Evolutionary conservation across 2,888 invertebrate species (phyloP), one percentile per base, ranked within the genome.

Genomic region (Auanema freiburgensis): DNA sequence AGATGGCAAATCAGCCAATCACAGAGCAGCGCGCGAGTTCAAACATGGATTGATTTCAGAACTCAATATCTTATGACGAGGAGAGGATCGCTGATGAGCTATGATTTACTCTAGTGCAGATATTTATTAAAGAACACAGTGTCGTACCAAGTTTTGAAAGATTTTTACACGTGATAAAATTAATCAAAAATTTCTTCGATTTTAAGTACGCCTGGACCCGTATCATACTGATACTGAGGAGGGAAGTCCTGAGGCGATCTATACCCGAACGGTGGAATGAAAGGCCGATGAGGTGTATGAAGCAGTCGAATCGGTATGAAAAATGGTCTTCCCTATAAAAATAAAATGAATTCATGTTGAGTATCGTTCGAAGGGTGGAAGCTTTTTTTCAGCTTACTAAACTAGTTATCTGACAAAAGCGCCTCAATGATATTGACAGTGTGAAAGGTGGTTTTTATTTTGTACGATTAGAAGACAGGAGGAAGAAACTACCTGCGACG

Each of bases 261-360:
- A 6, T 42, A 16, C 58, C 60, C 61, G 41, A 46, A 63, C 40
- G 63, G 56, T 25, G 67, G 67, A n/a, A 64, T 66, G 14, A 68
- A 63, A 25, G 66, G 71, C 11, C 71, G 66, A 46, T 61, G 57
- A 8, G 67, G 71, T 5, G 71, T 66, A 46, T 71, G 66, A 24
- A 68, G 56, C 57, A 67, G 57, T 23, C 69, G 72, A 18, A 72
- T 69, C 43, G 72, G 72, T 14, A 69, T 60, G 60, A 72, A 72
- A 11, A 63, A 43, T 8, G 69, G 67, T 40, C 65, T 50, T 4
- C 56, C n/a, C 40, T 66, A 25, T 18, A 56, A 11, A 6, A 2
- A 53, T 23, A 53, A 11, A 16, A 33, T 33, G 33, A 33, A 33
- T 33, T 33, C 8, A 8, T 33, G 8, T 33, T 8, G 33, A 33